Percentiles rank a stretch among this genome's conserved stretches.
phyloP scores from a whole-genome alignment of 2,113 vertebrate genomes.

The Hoplias malabaricus region DNA sequence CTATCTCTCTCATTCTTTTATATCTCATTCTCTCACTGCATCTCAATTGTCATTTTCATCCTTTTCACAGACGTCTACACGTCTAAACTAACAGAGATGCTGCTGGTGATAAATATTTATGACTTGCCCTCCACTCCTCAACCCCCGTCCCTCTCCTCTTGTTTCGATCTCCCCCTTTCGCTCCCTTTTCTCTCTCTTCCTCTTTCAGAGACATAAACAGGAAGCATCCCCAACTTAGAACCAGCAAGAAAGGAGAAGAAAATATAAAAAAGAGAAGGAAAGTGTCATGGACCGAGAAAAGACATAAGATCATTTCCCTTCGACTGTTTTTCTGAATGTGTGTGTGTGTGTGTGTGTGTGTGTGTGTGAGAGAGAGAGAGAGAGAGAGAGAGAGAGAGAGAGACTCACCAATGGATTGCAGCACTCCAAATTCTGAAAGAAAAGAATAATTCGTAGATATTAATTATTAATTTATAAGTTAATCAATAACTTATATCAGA shows the following conservation, averaged over 20 bases:
- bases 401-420: slow-evolving; percentile 64
- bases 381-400: background rate
- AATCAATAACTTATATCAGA: background rate
- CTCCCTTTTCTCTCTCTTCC: slow-evolving; percentile 51
- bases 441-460: background rate
- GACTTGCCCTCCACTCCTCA: slow-evolving; percentile 46
- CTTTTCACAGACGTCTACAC: slow-evolving; percentile 36
- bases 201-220: slow-evolving; percentile 43
- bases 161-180: slow-evolving; percentile 42
- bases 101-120: slow-evolving; percentile 69
- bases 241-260: slow-evolving; percentile 38
- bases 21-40: slow-evolving; percentile 4
- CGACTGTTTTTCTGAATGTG: slow-evolving; percentile 36
- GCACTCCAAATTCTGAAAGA: slow-evolving; percentile 57
- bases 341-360: slow-evolving; percentile 8
- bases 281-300: slow-evolving; percentile 11
- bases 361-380: background rate
- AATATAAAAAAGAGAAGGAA: slow-evolving; percentile 51
- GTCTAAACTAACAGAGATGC: slow-evolving; percentile 66
- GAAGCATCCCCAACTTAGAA: slow-evolving; percentile 17
- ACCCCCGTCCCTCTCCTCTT: background rate
- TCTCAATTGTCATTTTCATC: background rate
- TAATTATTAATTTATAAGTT: background rate
- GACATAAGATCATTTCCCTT: slow-evolving; percentile 51
- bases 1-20: slow-evolving; percentile 29